Evolutionary conservation across 1,140 invertebrate species (phyloP).

Genomic region (Magallana ariakensis): DNA sequence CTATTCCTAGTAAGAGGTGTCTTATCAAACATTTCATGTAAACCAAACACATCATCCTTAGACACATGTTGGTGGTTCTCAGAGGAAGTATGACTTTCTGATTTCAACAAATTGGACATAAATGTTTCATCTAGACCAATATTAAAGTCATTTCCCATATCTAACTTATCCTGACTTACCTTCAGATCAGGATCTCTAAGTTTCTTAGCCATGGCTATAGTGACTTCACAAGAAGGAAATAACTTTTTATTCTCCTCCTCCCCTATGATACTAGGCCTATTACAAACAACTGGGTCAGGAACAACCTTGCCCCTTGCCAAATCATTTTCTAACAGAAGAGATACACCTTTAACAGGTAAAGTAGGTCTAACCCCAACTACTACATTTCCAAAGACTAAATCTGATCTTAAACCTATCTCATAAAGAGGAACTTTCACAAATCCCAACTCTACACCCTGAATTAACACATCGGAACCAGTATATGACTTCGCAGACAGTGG

Average conservation of each 20-base stretch:
- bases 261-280: slow-evolving; percentile 23
- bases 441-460: slow-evolving; percentile 56
- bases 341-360: slow-evolving; percentile 55
- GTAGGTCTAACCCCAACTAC: slow-evolving; percentile 41
- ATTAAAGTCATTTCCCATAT: neutral
- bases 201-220: slow-evolving; percentile 54
- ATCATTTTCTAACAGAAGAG: slow-evolving; percentile 61
- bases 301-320: slow-evolving; percentile 57
- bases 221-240: slow-evolving; percentile 58
- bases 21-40: no score
- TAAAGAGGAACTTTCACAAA: no score
- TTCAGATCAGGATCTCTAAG: neutral
- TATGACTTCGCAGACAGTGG: slow-evolving; percentile 38
- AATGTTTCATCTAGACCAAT: slow-evolving; percentile 1
- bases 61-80: neutral
- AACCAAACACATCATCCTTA: no score
- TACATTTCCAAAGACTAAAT: slow-evolving; percentile 49
- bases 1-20: slow-evolving; percentile 28
- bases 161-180: neutral
- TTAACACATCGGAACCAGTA: slow-evolving; percentile 48
- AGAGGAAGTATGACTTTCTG: neutral
- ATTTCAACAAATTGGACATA: neutral
- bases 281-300: slow-evolving; percentile 46
- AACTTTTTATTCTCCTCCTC: slow-evolving; percentile 32
- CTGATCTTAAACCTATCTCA: slow-evolving; percentile 48